These are phyloP conservation scores for Cromileptes altivelis DNA, from an alignment of 2,113 vertebrate genomes.

Conservation along the genomic window DNA sequence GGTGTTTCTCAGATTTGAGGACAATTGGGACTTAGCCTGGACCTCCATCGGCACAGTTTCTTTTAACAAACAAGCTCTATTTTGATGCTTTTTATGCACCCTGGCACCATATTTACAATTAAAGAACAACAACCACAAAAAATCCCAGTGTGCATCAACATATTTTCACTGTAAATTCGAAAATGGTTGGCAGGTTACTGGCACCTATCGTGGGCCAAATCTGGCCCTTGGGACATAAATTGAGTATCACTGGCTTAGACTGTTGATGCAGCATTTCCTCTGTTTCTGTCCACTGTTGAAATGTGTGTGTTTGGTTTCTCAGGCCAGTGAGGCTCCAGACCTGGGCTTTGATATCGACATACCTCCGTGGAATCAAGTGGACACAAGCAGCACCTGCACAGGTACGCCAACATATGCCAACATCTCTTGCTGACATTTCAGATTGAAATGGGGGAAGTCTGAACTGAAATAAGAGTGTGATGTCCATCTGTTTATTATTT, in stretches of 20 bases:
- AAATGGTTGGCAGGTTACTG: too few relatives aligned
- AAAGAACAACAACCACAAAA: too few relatives aligned
- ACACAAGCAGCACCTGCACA: constrained; percentile 80
- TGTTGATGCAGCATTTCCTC: background rate
- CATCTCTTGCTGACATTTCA: background rate
- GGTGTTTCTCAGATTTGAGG: too few relatives aligned
- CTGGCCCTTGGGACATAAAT: too few relatives aligned
- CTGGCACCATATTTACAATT: too few relatives aligned
- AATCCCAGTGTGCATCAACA: too few relatives aligned
- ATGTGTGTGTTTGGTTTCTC: constrained; percentile 48
- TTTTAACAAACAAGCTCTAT: too few relatives aligned
- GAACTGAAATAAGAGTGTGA: background rate
- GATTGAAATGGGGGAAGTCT: background rate
- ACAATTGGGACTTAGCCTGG: too few relatives aligned
- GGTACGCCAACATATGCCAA: constrained; percentile 77
- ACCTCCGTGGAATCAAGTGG: constrained; percentile 85
- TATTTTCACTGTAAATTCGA: too few relatives aligned
- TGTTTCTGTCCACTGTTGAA: background rate
- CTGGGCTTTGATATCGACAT: constrained; percentile 92
- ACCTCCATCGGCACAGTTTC: too few relatives aligned
- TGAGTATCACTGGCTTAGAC: background rate
- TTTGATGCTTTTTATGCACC: too few relatives aligned
- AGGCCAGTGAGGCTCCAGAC: constrained; percentile 85
- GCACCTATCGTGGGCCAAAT: too few relatives aligned
- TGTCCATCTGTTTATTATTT: background rate